These are phyloP conservation scores for Hemibagrus guttatus DNA, from an alignment of 2,797 vertebrate species.

Conservation along the genomic window DNA sequence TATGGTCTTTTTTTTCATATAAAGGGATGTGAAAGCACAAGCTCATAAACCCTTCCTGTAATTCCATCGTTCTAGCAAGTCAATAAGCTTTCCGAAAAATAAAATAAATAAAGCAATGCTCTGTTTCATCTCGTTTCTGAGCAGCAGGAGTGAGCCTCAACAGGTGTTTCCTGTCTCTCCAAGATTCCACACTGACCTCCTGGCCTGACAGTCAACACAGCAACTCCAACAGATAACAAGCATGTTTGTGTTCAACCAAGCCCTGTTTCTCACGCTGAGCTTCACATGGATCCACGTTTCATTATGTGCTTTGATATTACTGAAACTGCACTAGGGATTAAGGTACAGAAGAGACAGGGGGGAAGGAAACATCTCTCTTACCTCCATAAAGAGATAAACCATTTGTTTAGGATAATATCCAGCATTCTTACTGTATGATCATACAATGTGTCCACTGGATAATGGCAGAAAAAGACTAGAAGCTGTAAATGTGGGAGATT, in stretches of 20 bases:
- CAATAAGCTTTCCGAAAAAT: constrained; percentile 40
- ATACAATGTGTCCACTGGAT: background rate
- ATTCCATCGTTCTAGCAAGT: constrained; percentile 44
- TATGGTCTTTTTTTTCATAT: constrained; percentile 40
- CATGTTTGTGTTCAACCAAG: constrained; percentile 45
- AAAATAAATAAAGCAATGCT: background rate
- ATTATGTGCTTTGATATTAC: background rate
- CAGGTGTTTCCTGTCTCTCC: constrained; percentile 54
- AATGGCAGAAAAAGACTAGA: constrained; percentile 11
- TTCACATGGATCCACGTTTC: background rate
- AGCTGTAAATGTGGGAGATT: constrained; percentile 38
- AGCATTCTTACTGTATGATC: constrained; percentile 10
- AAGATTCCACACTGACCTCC: constrained; percentile 39
- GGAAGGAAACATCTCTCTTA: background rate
- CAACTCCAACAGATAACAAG: constrained; percentile 48
- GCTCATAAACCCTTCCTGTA: constrained; percentile 37
- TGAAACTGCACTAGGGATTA: background rate
- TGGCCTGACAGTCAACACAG: constrained; percentile 35
- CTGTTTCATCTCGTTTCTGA: constrained; percentile 14
- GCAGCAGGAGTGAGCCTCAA: constrained; percentile 21
- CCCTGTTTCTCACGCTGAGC: constrained; percentile 46
- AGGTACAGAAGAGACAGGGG: background rate
- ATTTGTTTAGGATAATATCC: constrained; percentile 37
- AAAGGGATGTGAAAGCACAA: constrained; percentile 42
- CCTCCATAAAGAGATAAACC: constrained; percentile 4